These are phyloP conservation scores for Agrochola lychnidis DNA, from an alignment of 2,888 invertebrate genomes.

Conservation along the genomic window DNA sequence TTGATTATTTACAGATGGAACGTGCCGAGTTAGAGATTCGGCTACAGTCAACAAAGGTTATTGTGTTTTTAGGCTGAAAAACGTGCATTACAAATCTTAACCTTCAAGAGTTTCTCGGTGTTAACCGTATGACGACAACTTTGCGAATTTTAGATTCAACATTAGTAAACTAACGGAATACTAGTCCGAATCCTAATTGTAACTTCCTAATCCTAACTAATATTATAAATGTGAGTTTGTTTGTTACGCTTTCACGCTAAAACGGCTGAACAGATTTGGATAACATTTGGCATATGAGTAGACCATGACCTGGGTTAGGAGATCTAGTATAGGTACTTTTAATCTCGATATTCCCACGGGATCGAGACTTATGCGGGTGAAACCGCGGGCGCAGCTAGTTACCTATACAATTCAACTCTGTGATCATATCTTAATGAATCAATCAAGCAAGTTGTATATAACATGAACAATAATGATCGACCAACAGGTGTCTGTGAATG, in stretches of 20 bases:
- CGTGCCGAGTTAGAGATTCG: slow-evolving; percentile 21
- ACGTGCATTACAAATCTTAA: slow-evolving; percentile 22
- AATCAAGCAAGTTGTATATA: slow-evolving; percentile 4
- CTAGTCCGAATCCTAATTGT: too few species aligned
- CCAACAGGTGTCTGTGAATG: slow-evolving; percentile 1
- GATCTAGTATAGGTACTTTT: too few species aligned
- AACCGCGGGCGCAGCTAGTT: too few species aligned
- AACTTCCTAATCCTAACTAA: too few species aligned
- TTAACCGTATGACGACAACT: background rate
- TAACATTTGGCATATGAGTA: too few species aligned
- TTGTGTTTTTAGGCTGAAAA: slow-evolving; percentile 7
- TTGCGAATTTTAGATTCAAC: background rate
- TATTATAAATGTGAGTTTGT: too few species aligned
- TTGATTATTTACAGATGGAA: slow-evolving; percentile 39
- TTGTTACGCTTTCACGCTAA: too few species aligned
- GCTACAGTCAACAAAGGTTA: slow-evolving; percentile 13
- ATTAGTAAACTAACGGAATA: background rate
- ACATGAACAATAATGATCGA: slow-evolving; percentile 7
- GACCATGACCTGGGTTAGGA: too few species aligned
- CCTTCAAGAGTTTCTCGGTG: background rate
- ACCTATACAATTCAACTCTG: background rate
- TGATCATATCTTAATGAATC: background rate
- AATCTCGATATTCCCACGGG: too few species aligned
- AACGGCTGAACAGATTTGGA: too few species aligned
- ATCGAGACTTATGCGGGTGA: too few species aligned